A percentile compares a stretch with the other conserved stretches of the same genome.
Evolutionary conservation across 2,113 vertebrate genomes (phyloP).

Genomic region (Bostrychus sinensis): DNA sequence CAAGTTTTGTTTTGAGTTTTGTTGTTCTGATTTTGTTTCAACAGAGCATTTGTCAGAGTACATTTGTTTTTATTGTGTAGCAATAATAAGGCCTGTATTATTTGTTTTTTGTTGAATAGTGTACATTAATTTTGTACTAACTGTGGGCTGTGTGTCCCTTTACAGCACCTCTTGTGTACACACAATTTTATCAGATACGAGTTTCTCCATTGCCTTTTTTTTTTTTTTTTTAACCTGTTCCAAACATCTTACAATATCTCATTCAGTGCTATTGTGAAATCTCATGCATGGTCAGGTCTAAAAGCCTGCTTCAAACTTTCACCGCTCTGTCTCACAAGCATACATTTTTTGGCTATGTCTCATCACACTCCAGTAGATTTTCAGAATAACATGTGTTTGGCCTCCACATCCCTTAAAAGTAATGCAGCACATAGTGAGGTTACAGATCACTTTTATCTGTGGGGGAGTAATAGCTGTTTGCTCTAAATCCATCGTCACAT

Average conservation of each 20-base stretch:
- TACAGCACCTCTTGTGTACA: conserved; percentile 47
- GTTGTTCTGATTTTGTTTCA: neutral
- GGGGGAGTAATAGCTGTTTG: conserved; percentile 27
- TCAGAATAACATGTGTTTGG: too few relatives aligned
- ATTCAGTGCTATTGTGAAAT: conserved; percentile 33
- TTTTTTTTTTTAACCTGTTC: conserved; percentile 11
- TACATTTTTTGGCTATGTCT: conserved; percentile 26
- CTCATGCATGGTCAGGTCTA: conserved; percentile 19
- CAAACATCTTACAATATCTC: conserved; percentile 21
- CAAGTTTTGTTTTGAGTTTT: neutral
- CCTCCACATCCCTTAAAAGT: conserved; percentile 29
- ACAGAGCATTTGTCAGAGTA: neutral
- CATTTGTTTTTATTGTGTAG: neutral
- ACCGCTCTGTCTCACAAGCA: conserved; percentile 36
- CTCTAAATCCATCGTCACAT: conserved; percentile 47
- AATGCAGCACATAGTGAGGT: neutral
- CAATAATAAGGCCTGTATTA: too few relatives aligned
- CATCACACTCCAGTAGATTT: neutral
- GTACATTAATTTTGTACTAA: neutral
- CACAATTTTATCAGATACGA: conserved; percentile 36
- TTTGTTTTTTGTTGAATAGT: too few relatives aligned
- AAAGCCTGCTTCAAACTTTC: conserved; percentile 25
- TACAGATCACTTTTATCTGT: conserved; percentile 3
- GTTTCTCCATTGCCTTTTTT: conserved; percentile 32
- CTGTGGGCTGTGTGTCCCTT: neutral